These are phyloP conservation scores for Hylaeus anthracinus DNA, from an alignment of 1,140 invertebrate genomes.

Conservation along the genomic window DNA sequence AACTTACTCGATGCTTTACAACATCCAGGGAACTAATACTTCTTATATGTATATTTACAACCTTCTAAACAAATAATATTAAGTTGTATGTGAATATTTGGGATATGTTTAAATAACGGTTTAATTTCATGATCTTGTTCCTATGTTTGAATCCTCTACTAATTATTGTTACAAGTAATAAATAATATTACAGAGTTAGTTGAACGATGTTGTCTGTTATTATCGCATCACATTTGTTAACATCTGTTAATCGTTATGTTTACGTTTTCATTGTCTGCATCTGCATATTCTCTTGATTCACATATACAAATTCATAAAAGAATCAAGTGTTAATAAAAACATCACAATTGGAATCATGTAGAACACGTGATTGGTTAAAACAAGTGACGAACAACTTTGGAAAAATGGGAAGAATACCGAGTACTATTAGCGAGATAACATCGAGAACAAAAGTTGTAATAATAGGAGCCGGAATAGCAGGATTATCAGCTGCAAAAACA, in stretches of 20 bases:
- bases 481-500: conserved; percentile 82
- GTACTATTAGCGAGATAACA: conserved; percentile 7
- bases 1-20: conserved; percentile 24
- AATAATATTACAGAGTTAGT: neutral
- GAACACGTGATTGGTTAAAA: conserved; percentile 65
- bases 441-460: conserved; percentile 78
- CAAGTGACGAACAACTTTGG: conserved; percentile 46
- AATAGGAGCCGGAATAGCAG: conserved; percentile 84
- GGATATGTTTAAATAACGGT: neutral
- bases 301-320: neutral
- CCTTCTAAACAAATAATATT: neutral
- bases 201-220: neutral
- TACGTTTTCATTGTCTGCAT: neutral
- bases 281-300: no score
- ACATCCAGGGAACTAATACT: neutral
- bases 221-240: neutral
- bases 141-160: neutral
- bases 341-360: conserved; percentile 63
- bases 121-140: neutral
- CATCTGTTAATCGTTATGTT: neutral
- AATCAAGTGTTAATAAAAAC: conserved; percentile 19
- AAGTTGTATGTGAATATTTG: neutral
- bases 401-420: conserved; percentile 54
- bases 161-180: neutral
- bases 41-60: neutral